Evolutionary conservation across 2,888 invertebrate species (phyloP), one percentile per base, ranked within the genome.

Genomic region (Germaria angustata): DNA sequence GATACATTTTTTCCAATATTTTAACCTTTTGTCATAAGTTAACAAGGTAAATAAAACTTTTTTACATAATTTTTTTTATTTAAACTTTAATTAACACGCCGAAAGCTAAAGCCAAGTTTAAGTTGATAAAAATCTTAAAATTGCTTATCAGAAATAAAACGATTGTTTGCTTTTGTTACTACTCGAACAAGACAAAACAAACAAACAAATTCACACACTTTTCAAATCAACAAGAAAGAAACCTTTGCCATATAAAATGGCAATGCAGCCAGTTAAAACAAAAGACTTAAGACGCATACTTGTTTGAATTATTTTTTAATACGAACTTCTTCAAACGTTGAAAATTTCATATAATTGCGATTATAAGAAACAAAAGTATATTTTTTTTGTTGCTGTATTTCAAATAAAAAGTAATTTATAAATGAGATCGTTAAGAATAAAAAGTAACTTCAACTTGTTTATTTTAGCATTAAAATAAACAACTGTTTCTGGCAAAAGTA

Each of bases 231-330:
- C 0, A 17, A 28, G 13, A 59, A 51, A 15, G 13, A 39, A 68
- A 69, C 77, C 61, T 77, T 77, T 77, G 53, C 41, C 69, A 69
- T 69, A 77, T 69, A 46, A 69, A 77, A 61, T 24, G 59, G 28
- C 65, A 76, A 32, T 28, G 28, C 28, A 46, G 9, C 24, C 4
- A 66, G 11, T 4, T n/a, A 20, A 41, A 17, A 44, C 15, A 69
- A 75, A 80, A 75, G 68, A 75, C 69, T 75, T 76, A 76, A 73
- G 51, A 59, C 17, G 51, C 66, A 66, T 73, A 57, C 72, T 53
- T 44, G 51, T 22, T 66, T 57, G 13, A 3, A 11, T 17, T 44
- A 17, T 7, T 44, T 24, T 28, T 41, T 28, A 39, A 32, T n/a
- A 2, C 28, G 13, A 65, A 59, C 39, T 66, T 69, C 44, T 41